Base-by-base conservation (phyloP, 2,113 vertebrate genomes). In the Ammodytes dubius region DNA sequence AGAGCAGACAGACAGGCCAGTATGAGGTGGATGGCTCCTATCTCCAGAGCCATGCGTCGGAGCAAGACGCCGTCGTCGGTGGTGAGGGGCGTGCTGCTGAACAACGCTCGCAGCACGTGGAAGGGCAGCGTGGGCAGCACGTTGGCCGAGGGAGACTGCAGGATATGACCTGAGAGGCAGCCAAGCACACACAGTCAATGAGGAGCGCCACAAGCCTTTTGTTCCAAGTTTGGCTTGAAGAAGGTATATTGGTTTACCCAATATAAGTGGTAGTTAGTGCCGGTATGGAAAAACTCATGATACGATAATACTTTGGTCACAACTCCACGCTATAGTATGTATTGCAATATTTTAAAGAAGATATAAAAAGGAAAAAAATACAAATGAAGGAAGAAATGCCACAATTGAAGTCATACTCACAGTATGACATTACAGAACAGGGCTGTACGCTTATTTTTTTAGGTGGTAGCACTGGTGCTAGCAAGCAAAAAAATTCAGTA, bases 1-100 rank as follows among this genome's bases (percentile, higher is more conserved):
- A 99, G 96, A 60, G 98, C 98, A 5, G 98, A 99, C n/a, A 99
- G 94, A 79, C 98, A 99, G 64, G 97, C 98, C 85, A 99, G 95
- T 87, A 99, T 99, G 11, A 99, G 97, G 86, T 99, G 98, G 56
- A 99, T 93, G 7, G 98, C 98, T 0, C 98, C 98, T 4, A 99
- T 99, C 93, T 99, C 98, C 78, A 99, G 92, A 0, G 98, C 98
- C 98, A 99, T 99, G 12, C 98, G 94, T 14, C 98, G 92, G 0
- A 99, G 96, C 53, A 99, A 95, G 0, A 99, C 96, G 0, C 98
- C 98, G 2, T 99, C 98, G 1, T 99, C 98, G 0, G 98, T 99
- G 27, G 98, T 99, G 77, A 99, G 87, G 0, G 97, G 98, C 0
- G 98, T 99, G 9, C 95, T 93, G 93, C 97, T 97, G 88, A 99